phyloP scores from a whole-genome alignment of 2,113 vertebrate species.

The Euleptes europaea region DNA sequence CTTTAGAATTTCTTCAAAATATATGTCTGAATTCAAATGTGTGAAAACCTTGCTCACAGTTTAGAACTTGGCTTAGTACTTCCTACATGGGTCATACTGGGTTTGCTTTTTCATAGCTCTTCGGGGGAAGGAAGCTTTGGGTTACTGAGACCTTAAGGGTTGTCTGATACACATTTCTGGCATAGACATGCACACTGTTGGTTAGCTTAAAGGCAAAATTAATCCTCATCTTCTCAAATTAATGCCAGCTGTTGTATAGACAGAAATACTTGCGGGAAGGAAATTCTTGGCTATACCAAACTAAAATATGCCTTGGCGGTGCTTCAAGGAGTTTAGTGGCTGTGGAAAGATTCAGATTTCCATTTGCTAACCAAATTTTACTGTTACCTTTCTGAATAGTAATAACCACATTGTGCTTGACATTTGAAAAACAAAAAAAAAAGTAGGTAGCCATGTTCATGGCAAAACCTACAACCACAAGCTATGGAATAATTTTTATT shows the following conservation, averaged over 20 bases:
- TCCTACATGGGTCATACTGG: neutral
- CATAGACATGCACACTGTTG: neutral
- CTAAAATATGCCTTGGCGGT: constrained; percentile 5
- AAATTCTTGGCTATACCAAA: neutral
- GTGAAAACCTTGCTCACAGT: neutral
- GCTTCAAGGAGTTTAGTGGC: neutral
- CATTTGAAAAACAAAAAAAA: neutral
- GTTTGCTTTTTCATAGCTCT: neutral
- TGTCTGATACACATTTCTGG: neutral
- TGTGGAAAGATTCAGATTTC: neutral
- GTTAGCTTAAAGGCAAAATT: neutral
- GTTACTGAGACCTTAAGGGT: neutral
- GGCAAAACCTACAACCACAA: neutral
- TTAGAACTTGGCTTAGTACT: neutral
- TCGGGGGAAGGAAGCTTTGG: neutral
- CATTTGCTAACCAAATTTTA: neutral
- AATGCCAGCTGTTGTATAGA: neutral
- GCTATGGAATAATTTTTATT: no score
- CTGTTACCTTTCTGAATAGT: neutral
- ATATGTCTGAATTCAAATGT: neutral
- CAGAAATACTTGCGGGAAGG: neutral
- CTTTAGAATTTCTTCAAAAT: neutral
- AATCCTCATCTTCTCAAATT: neutral
- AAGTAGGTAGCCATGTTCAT: neutral
- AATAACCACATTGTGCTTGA: neutral